A percentile compares a stretch with the other conserved stretches of the same genome.
These are phyloP conservation scores for Rhagophthalmus giganteus DNA, from an alignment of 2,888 invertebrate genomes.

Conservation along the genomic window DNA sequence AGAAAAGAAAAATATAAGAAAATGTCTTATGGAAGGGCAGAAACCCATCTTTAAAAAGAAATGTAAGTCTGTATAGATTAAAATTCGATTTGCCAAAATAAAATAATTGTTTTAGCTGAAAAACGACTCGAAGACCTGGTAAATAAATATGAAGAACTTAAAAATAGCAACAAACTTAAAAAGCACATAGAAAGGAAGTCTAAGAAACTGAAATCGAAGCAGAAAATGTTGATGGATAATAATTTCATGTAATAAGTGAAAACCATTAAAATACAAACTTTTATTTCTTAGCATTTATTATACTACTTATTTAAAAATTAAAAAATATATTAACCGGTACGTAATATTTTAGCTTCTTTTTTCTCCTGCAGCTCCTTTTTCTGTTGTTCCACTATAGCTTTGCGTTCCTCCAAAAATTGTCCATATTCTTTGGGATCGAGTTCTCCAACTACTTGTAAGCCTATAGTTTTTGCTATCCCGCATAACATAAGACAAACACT, in stretches of 20 bases:
- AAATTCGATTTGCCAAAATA: slow-evolving; percentile 7
- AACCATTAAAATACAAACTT: too few relatives aligned
- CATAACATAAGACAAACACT: slow-evolving; percentile 80
- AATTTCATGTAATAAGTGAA: too few relatives aligned
- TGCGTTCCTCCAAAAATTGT: slow-evolving; percentile 78
- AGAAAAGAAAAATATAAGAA: slow-evolving; percentile 62
- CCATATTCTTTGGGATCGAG: slow-evolving; percentile 80
- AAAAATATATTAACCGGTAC: slow-evolving; percentile 63
- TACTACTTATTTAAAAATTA: too few relatives aligned
- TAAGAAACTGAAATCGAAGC: slow-evolving; percentile 77
- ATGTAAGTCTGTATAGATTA: slow-evolving; percentile 60
- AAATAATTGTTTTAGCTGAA: slow-evolving; percentile 67
- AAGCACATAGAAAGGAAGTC: slow-evolving; percentile 80
- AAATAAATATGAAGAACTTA: slow-evolving; percentile 78
- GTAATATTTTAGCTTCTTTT: slow-evolving; percentile 87
- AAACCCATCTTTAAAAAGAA: slow-evolving; percentile 74
- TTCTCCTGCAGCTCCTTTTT: slow-evolving; percentile 77
- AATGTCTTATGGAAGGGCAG: slow-evolving; percentile 67
- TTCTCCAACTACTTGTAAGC: slow-evolving; percentile 78
- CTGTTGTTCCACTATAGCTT: slow-evolving; percentile 70
- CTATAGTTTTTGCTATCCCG: slow-evolving; percentile 76
- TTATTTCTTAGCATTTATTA: too few relatives aligned
- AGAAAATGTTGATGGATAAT: too few relatives aligned
- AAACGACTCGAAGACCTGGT: slow-evolving; percentile 73
- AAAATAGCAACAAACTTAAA: slow-evolving; percentile 74